phyloP scores from a whole-genome alignment of 2,797 vertebrate genomes.

The Pipistrellus kuhlii region DNA sequence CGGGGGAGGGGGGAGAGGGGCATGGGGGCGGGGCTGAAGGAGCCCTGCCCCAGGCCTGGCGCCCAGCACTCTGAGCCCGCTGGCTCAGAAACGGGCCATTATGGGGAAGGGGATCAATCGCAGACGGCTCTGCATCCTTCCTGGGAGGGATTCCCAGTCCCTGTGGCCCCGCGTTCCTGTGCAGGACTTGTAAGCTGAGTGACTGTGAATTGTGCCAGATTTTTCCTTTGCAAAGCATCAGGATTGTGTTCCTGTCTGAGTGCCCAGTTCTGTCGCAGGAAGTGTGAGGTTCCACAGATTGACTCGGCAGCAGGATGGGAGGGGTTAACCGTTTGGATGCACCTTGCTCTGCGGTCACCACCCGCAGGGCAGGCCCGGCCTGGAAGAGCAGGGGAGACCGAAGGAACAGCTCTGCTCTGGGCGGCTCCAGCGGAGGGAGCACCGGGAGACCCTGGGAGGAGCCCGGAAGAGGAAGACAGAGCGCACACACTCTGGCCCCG shows the following conservation, averaged over 20 bases:
- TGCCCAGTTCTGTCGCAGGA: slow-evolving; percentile 80
- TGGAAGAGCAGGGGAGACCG: slow-evolving; percentile 44
- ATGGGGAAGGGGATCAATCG: fast-evolving
- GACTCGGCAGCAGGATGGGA: slow-evolving; percentile 77
- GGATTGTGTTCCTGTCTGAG: slow-evolving; percentile 75
- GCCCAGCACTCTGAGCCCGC: not conserved
- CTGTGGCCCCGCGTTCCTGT: slow-evolving; percentile 62
- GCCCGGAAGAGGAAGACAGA: not conserved
- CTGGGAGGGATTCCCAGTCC: slow-evolving; percentile 73
- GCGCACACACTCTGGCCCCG: not conserved
- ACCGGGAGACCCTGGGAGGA: not conserved
- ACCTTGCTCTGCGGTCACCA: slow-evolving; percentile 73
- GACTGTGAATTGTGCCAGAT: slow-evolving; percentile 76
- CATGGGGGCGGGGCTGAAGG: not conserved
- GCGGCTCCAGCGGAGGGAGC: not conserved
- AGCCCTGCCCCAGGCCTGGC: not conserved
- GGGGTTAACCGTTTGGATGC: slow-evolving; percentile 72
- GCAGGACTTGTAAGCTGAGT: slow-evolving; percentile 80
- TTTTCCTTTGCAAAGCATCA: slow-evolving; percentile 79
- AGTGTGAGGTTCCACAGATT: slow-evolving; percentile 78
- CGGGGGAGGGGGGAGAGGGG: not conserved
- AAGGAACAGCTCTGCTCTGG: slow-evolving; percentile 1
- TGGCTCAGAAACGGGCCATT: fast-evolving
- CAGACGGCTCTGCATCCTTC: slow-evolving; percentile 54
- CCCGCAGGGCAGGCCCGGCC: not conserved